Evolutionary conservation across 2,797 vertebrate species (phyloP), one percentile per base, ranked within the genome.

Genomic region (Peromyscus eremicus): DNA sequence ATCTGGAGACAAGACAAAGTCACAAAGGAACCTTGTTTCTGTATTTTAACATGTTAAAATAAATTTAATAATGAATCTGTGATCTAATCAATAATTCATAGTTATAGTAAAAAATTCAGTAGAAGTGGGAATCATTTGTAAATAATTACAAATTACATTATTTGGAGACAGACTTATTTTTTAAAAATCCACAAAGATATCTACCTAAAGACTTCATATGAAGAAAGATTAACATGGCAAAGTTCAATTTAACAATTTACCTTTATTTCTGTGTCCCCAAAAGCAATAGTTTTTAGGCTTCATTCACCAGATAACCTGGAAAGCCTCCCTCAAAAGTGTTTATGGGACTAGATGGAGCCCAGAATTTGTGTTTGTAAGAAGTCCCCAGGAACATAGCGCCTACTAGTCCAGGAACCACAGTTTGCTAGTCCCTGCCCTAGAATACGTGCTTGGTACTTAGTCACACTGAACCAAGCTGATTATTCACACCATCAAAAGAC

Each of bases 61-160:
- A 95, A 94, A 93, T 88, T 83, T 83, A 93, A 95, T 80, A 92
- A 82, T 93, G 49, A 77, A 40, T 34, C 62, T 7, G 57, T 57
- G 27, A 79, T 90, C 23, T 84, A 73, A 49, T 95, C 37, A 83
- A 87, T 91, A 95, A 95, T 91, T 92, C 55, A 92, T 82, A 49
- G 19, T 79, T 92, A 80, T 40, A 88, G 46, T 90, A 96, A 96
- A 23, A 40, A 94, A 87, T 62, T 77, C 40, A 89, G 43, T 49
- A 77, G 49, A 95, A 83, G 43, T 89, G 8, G 62, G 21, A 97
- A 70, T 88, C 29, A 90, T 29, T 93, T 89, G 70, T 85, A 90
- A 97, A 85, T 92, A 87, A 93, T 95, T 77, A 91, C 34, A 8
- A 87, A 93, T 95, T 77, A 91, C 34, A 8, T 83, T 75, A 92